Base-by-base conservation (phyloP, 2,797 vertebrate species). In the Myotis daubentonii region DNA sequence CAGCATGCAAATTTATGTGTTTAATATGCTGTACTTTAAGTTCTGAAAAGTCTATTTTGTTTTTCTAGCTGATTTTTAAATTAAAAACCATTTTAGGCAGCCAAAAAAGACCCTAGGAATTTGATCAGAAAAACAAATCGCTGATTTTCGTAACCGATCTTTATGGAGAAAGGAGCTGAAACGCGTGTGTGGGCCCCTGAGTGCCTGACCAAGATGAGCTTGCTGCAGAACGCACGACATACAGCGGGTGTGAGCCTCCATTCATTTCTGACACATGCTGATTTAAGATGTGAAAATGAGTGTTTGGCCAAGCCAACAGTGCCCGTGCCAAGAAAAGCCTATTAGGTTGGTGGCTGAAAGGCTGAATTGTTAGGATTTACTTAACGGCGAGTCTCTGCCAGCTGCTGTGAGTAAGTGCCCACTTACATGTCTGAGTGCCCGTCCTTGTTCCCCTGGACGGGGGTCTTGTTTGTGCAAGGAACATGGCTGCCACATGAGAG, bases 341-440 rank as follows among this genome's bases (percentile, higher is more conserved):
- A 94, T 97, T 96, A 93, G 93, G 62, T 66, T 96, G 87, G 95
- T 95, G 71, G 62, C 79, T 97, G 94, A 97, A 96, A 97, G 96
- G 71, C 89, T 78, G 89, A 82, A 94, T 95, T 97, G 96, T 96
- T 93, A 85, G 92, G 70, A 65, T 65, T 55, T 92, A 87, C 92
- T 95, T 86, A 92, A 36, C 79, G 89, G 75, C 4, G 2, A 88
- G 89, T 75, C 75, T 47, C 17, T 90, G 95, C 87, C 96, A 95
- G 94, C 89, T 93, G 91, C 82, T 62, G 68, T 11, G 93, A 66
- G 71, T 72, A 79, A 87, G 79, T 94, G 79, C 90, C 94, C 79
- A 83, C 89, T 89, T 84, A 72, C 5, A n/a, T 3, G 0, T 78
- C 79, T 72, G 87, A 95, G 94, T 84, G 72, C 41, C 57, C 2